phyloP scores from a whole-genome alignment of 2,113 vertebrate species.

The Istiophorus platypterus region DNA sequence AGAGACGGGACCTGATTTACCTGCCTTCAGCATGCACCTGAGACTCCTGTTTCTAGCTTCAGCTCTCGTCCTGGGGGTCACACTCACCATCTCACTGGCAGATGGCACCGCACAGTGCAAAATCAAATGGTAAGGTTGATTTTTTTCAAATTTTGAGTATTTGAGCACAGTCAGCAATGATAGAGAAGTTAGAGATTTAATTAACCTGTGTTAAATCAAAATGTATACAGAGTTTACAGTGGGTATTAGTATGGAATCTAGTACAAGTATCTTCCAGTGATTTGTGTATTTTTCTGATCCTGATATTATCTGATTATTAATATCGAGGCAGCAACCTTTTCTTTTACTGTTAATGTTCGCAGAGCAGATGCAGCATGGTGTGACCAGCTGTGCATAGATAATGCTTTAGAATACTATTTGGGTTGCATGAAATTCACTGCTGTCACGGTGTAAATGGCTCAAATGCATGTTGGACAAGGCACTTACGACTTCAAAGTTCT shows the following conservation, averaged over 20 bases:
- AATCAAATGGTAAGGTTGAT: constrained; percentile 70
- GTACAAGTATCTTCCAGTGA: too few relatives aligned
- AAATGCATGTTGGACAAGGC: constrained; percentile 20
- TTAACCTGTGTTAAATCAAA: background rate
- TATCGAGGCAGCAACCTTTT: background rate
- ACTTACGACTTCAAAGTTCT: background rate
- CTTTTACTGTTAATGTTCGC: background rate
- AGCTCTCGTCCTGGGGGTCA: constrained; percentile 42
- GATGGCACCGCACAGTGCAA: constrained; percentile 61
- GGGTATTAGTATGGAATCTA: background rate
- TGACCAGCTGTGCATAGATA: background rate
- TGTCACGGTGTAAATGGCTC: constrained; percentile 1
- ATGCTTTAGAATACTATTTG: background rate
- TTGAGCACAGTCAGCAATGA: background rate
- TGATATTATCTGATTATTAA: background rate
- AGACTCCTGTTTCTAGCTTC: constrained; percentile 31
- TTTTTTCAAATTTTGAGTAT: background rate
- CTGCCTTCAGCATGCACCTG: constrained; percentile 40
- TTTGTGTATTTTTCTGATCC: background rate
- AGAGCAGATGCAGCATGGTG: background rate
- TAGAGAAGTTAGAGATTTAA: background rate
- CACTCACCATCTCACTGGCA: constrained; percentile 40
- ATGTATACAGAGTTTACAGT: background rate
- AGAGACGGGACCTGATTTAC: background rate
- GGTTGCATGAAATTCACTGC: constrained; percentile 1